Base-by-base conservation (phyloP, 2,888 invertebrate species). In the Tetheella fluctuosa region DNA sequence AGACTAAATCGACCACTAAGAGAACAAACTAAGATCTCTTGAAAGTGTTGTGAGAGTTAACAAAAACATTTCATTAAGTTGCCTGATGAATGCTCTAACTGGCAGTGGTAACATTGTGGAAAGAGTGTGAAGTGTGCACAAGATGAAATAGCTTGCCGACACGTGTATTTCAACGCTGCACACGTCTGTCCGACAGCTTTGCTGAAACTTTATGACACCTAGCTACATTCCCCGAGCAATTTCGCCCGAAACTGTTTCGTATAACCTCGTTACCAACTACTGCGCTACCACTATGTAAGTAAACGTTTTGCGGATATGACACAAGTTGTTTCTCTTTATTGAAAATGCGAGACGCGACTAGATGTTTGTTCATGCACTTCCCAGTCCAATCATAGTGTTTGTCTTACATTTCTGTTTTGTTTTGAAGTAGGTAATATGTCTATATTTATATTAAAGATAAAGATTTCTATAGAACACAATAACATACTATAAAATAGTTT, bases 161-260 rank as follows among this genome's bases (percentile, higher is more conserved):
- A 84, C 81, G 75, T 84, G 88, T 86, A 86, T 84, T 85, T 79
- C 79, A 76, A 83, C 81, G 76, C 80, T 77, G 81, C 84, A 83
- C 86, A 85, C 84, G 85, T 84, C 84, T 82, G 88, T 81, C 84
- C 83, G 77, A 83, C 84, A 83, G 85, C 79, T 81, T 79, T 79
- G 77, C 81, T 78, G 79, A 84, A 90, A 91, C 85, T 91, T 91
- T 91, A 91, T 89, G 90, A 89, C 87, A 89, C 84, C 85, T 81
- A 80, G 84, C 85, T 79, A 82, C 86, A 85, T 87, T 87, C 85
- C 84, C 83, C 69, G 78, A 85, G 84, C 90, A 89, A 89, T 91
- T 86, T 88, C 83, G 77, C 74, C 81, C 71, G 84, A 86, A 89
- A 89, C 85, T 85, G 88, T 86, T 86, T 81, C 81, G 86, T 86